Conservation (phyloP, 2,113 vertebrate genomes). For the Bufo gargarizans region DNA sequence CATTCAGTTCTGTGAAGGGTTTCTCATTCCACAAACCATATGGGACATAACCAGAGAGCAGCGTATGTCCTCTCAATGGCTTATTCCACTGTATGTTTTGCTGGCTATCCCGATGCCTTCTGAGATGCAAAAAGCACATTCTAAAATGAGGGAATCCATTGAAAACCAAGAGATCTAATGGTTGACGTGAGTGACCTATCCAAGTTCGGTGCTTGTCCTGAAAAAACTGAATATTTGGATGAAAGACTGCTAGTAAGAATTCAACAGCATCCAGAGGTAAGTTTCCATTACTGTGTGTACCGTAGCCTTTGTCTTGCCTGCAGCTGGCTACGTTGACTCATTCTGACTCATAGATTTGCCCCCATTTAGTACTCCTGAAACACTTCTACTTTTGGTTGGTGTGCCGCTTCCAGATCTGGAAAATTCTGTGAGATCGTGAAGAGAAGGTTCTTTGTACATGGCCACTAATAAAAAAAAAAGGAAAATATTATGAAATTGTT, state of each 20-base stretch:
- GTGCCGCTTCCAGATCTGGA: conserved; percentile 97
- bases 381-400: conserved; percentile 97
- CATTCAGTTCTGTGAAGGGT: conserved; percentile 71
- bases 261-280: conserved; percentile 93
- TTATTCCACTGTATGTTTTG: conserved; percentile 68
- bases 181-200: conserved; percentile 73
- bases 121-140: conserved; percentile 69
- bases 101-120: conserved; percentile 74
- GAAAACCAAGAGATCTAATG: conserved; percentile 72
- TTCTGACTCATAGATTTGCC: conserved; percentile 97
- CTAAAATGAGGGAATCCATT: conserved; percentile 71
- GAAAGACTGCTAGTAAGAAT: conserved; percentile 84
- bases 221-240: conserved; percentile 74
- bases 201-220: conserved; percentile 76
- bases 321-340: conserved; percentile 95
- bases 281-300: conserved; percentile 76
- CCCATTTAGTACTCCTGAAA: conserved; percentile 94
- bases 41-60: conserved; percentile 71
- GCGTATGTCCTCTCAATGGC: conserved; percentile 66
- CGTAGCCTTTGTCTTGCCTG: conserved; percentile 74
- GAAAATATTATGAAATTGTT: conserved; percentile 45
- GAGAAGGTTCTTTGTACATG: conserved; percentile 98
- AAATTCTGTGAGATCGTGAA: conserved; percentile 97
- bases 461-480: conserved; percentile 82
- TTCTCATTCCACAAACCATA: conserved; percentile 81